Evolutionary conservation across 2,797 vertebrate genomes (phyloP).

Genomic region (Pygocentrus nattereri): DNA sequence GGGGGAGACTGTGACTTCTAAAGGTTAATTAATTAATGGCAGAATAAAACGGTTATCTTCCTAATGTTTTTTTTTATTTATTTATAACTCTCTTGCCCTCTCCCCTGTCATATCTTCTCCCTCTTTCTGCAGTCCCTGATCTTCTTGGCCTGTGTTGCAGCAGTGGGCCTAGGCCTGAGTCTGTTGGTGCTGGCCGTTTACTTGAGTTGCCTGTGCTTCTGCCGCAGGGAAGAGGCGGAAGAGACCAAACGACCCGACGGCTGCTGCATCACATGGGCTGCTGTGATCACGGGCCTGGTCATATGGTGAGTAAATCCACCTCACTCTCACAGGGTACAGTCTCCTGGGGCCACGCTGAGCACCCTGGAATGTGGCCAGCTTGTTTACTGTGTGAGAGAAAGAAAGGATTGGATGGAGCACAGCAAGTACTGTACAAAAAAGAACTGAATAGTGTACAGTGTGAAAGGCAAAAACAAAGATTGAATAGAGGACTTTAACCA

Average conservation of each 20-base stretch:
- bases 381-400: slow-evolving; percentile 1
- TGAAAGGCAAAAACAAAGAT: neutral
- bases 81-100: neutral
- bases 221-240: slow-evolving; percentile 74
- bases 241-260: slow-evolving; percentile 83
- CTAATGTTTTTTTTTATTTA: neutral
- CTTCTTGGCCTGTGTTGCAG: slow-evolving; percentile 84
- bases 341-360: slow-evolving; percentile 7
- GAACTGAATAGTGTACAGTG: neutral
- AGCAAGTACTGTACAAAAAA: neutral
- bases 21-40: neutral
- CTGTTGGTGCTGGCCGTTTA: slow-evolving; percentile 82
- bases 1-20: neutral
- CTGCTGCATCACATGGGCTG: slow-evolving; percentile 89
- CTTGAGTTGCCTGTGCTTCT: slow-evolving; percentile 87
- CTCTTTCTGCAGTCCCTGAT: slow-evolving; percentile 82
- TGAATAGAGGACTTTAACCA: neutral
- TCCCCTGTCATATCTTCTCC: neutral
- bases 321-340: slow-evolving; percentile 22
- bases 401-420: neutral
- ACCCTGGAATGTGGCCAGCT: slow-evolving; percentile 3
- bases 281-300: slow-evolving; percentile 84
- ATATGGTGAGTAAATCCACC: slow-evolving; percentile 87
- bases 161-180: slow-evolving; percentile 85
- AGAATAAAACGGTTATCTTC: neutral